Evolutionary conservation across 2,113 vertebrate species (phyloP), one percentile per base, ranked within the genome.

Genomic region (Marmota monax): DNA sequence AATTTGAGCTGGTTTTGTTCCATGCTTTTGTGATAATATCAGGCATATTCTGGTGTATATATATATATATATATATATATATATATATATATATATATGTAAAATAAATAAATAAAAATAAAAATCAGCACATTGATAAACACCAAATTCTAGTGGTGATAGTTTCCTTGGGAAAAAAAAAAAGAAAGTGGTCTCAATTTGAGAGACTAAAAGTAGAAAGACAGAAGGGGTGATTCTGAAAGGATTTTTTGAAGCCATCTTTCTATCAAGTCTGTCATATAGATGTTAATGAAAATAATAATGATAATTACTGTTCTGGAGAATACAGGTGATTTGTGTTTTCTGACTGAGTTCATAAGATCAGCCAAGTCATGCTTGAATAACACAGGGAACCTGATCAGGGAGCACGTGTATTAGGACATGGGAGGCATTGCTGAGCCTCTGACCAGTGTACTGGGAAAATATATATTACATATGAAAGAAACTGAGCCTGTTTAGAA

Each of bases 371-470:
- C 45, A n/a, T 2, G 39, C 23, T 63, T 2, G 39, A 51, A 53
- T 8, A 63, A 29, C 10, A 11, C 3, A 65, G 14, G 39, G 51
- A 53, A 4, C 51, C 18, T 12, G 13, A 65, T 39, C 48, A 39
- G 12, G 12, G 58, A 69, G 18, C 1, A 80, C 42, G 48, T 69
- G 4, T 14, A 6, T 85, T 42, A 18, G 5, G 45, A 1, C 4
- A 32, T 32, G 4, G 14, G 18, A 51, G 14, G 0, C 12, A n/a
- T 34, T 8, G 29, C 37, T 17, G 48, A 51, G 5, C 0, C 56
- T 18, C 51, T 58, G 22, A 45, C 11, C 25, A 14, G 1, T 34
- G 34, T 25, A 34, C 20, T 58, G 7, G 20, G 56, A 22, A 58
- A 58, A 58, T 58, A 7, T 8, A 7, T 3, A 22, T 58, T 22